Conservation (phyloP, 2,113 vertebrate species). For the Erpornis zantholeuca region DNA sequence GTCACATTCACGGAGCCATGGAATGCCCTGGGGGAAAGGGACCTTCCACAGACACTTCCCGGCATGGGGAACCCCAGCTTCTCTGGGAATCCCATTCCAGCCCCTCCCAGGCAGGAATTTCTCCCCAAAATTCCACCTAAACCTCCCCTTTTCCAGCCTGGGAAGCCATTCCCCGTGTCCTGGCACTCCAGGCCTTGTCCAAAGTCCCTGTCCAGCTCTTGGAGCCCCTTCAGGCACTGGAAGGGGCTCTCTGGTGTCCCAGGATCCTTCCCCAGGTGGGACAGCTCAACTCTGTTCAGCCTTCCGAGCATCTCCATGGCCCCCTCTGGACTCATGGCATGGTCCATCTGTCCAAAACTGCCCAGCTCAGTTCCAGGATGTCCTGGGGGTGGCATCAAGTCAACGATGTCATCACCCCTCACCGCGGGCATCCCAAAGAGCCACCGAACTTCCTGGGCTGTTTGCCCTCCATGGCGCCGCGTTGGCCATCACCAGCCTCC, state of each 20-base stretch:
- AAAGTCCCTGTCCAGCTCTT: background rate
- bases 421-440: background rate
- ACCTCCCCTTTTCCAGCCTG: background rate
- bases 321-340: background rate
- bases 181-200: background rate
- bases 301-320: background rate
- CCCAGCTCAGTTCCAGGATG: background rate
- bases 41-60: background rate
- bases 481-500: background rate
- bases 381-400: background rate
- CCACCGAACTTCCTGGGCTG: background rate
- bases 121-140: background rate
- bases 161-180: background rate
- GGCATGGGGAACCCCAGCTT: too few relatives aligned
- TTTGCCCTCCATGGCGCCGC: background rate
- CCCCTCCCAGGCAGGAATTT: background rate
- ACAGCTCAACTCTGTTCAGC: background rate
- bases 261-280: background rate
- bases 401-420: too few relatives aligned
- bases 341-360: too few relatives aligned
- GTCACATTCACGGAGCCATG: background rate
- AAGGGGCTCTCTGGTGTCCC: background rate
- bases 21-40: background rate
- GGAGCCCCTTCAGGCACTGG: too few relatives aligned
- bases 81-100: background rate